A percentile compares a stretch with the other conserved stretches of the same genome.
phyloP scores from a whole-genome alignment of 2,888 invertebrate species.

The Aplocera efformata region DNA sequence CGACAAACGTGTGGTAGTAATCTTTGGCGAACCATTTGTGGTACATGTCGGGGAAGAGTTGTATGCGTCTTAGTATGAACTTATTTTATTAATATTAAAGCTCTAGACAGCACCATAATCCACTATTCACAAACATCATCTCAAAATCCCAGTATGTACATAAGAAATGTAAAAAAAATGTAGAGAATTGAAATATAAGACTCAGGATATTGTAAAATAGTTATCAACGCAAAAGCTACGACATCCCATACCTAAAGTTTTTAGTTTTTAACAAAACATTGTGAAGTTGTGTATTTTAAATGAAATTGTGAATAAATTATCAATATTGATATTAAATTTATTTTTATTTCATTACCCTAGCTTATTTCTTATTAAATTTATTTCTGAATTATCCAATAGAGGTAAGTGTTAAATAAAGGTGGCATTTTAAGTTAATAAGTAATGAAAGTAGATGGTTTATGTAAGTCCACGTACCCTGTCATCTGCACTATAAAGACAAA shows the following conservation, averaged over 20 bases:
- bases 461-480: neutral
- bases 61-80: slow-evolving; percentile 9
- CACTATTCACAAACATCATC: slow-evolving; percentile 48
- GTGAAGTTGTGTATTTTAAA: slow-evolving; percentile 81
- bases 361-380: too few relatives aligned
- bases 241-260: slow-evolving; percentile 77
- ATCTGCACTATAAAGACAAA: slow-evolving; percentile 7
- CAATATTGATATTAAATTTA: slow-evolving; percentile 74
- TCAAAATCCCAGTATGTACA: slow-evolving; percentile 59
- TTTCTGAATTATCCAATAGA: too few relatives aligned
- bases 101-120: slow-evolving; percentile 16
- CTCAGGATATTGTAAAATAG: slow-evolving; percentile 67
- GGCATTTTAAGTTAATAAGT: slow-evolving; percentile 1
- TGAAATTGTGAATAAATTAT: slow-evolving; percentile 81
- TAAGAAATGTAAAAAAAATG: slow-evolving; percentile 68
- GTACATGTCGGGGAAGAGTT: too few relatives aligned
- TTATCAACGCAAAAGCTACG: slow-evolving; percentile 63
- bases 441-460: neutral
- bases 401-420: neutral
- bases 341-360: slow-evolving; percentile 35
- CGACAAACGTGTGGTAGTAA: too few relatives aligned
- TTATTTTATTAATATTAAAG: neutral
- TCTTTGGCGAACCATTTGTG: too few relatives aligned
- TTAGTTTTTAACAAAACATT: slow-evolving; percentile 77
- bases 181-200: slow-evolving; percentile 54